Percentiles rank a stretch among this genome's conserved stretches.
These are phyloP conservation scores for Avahi laniger DNA, from an alignment of 2,797 vertebrate genomes.

Conservation along the genomic window DNA sequence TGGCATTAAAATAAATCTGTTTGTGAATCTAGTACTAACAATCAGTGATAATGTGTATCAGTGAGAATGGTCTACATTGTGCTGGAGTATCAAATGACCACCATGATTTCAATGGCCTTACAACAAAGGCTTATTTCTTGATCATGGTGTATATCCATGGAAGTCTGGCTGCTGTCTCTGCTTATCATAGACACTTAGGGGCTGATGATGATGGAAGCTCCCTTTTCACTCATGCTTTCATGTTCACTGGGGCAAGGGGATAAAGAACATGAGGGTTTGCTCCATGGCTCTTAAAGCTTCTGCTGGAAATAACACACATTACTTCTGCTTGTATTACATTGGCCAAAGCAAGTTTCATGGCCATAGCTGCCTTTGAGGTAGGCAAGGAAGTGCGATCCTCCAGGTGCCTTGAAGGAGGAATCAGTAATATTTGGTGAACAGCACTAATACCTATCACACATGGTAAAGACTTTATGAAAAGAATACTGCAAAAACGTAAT, in stretches of 20 bases:
- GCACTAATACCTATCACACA: not conserved
- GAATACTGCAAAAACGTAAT: not conserved
- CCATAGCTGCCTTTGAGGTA: not conserved
- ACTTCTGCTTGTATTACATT: not conserved
- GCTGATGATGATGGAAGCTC: not conserved
- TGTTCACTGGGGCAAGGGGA: not conserved
- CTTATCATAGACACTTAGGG: not conserved
- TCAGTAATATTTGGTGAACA: not conserved
- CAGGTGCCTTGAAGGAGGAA: not conserved
- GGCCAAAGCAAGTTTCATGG: not conserved
- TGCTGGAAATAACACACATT: not conserved
- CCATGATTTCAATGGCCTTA: not conserved
- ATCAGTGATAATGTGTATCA: not conserved
- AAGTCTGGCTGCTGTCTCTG: not conserved
- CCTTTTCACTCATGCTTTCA: not conserved
- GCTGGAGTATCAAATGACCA: not conserved
- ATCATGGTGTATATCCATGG: not conserved
- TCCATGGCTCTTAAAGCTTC: not conserved
- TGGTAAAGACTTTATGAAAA: not conserved
- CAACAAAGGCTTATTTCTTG: conserved; percentile 1
- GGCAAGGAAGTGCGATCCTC: not conserved
- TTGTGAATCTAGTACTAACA: not conserved
- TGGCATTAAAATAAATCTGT: not conserved
- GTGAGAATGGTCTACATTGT: not conserved
- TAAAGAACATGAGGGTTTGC: not conserved